Conservation (phyloP, 2,113 vertebrate species). For the Campylomormyrus numenius region DNA sequence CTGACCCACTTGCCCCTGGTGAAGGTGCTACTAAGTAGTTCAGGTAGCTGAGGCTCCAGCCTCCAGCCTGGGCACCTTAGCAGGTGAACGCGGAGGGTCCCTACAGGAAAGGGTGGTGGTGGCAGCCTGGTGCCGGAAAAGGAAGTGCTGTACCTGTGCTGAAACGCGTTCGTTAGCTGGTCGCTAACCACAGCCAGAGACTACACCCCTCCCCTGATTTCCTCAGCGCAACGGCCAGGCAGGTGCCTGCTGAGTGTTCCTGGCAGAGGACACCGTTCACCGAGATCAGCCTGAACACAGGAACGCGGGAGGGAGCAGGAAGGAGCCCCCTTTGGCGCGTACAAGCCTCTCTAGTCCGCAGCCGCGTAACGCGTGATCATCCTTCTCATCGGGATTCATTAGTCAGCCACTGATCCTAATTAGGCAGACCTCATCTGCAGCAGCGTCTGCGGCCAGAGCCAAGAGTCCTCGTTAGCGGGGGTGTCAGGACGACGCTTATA, state of each 20-base stretch:
- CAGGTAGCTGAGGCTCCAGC: background rate
- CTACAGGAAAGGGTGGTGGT: background rate
- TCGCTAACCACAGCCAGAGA: constrained; percentile 32
- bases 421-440: constrained; percentile 33
- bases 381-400: constrained; percentile 46
- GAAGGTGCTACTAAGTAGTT: background rate
- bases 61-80: background rate
- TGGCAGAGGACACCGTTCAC: constrained; percentile 42
- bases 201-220: constrained; percentile 33
- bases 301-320: background rate
- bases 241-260: constrained; percentile 45
- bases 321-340: background rate
- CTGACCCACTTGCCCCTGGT: background rate
- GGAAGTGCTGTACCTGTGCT: constrained; percentile 50
- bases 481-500: constrained; percentile 33
- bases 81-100: background rate
- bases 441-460: constrained; percentile 19
- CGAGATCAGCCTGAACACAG: background rate
- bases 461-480: constrained; percentile 32
- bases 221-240: constrained; percentile 47
- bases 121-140: constrained; percentile 48
- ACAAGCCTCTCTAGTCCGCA: constrained; percentile 27
- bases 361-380: constrained; percentile 42
- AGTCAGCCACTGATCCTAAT: constrained; percentile 52
- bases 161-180: constrained; percentile 34